Evolutionary conservation across 1,140 invertebrate genomes (phyloP).

Genomic region (Drosophila rhopaloa): DNA sequence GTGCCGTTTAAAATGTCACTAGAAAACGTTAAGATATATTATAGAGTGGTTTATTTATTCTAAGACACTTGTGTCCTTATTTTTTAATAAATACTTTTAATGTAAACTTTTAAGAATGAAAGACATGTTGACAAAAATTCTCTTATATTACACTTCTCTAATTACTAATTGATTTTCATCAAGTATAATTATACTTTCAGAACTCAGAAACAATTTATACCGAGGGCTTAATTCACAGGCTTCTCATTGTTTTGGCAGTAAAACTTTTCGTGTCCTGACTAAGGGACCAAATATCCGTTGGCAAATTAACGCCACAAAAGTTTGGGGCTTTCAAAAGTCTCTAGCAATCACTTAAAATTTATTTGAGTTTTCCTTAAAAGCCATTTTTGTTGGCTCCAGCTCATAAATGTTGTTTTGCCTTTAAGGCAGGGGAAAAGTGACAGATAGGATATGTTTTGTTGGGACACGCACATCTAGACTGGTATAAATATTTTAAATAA

Average conservation of each 20-base stretch:
- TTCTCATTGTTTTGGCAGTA: constrained; percentile 1
- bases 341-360: constrained; percentile 61
- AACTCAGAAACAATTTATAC: constrained; percentile 4
- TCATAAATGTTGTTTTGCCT: constrained; percentile 24
- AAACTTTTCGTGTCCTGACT: constrained; percentile 23
- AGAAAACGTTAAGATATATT: too few species aligned
- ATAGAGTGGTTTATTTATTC: too few species aligned
- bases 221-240: not conserved
- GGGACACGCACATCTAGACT: constrained; percentile 13
- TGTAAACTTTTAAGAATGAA: too few species aligned
- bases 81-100: too few species aligned
- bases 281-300: constrained; percentile 13
- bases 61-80: too few species aligned
- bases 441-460: constrained; percentile 33
- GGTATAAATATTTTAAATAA: constrained; percentile 29
- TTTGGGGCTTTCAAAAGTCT: constrained; percentile 18
- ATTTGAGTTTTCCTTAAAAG: constrained; percentile 29
- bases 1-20: too few species aligned
- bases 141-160: constrained; percentile 4
- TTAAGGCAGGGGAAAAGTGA: constrained; percentile 2
- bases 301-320: constrained; percentile 47
- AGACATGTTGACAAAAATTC: not conserved
- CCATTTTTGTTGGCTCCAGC: constrained; percentile 15
- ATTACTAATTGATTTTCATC: constrained; percentile 27
- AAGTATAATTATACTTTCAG: not conserved